Conservation (phyloP, 2,888 invertebrate species). For the Netelia fuscicornis region DNA sequence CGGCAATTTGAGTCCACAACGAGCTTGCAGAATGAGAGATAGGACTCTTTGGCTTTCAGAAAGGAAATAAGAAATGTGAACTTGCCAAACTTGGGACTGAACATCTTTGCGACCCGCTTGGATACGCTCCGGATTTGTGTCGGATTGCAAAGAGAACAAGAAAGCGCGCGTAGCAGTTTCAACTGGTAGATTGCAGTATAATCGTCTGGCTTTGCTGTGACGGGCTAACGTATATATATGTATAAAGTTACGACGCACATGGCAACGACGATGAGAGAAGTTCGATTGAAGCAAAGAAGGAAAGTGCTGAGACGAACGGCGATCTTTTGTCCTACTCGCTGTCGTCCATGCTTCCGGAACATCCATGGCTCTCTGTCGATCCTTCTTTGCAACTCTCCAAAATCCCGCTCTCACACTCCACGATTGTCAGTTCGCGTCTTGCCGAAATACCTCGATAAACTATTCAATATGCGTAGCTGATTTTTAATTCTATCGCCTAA, state of each 20-base stretch:
- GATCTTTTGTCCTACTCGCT: slow-evolving; percentile 62
- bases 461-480: not conserved
- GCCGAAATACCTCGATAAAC: not conserved
- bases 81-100: slow-evolving; percentile 37
- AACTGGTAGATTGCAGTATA: slow-evolving; percentile 77
- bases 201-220: slow-evolving; percentile 72
- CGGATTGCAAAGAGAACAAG: not conserved
- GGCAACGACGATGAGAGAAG: slow-evolving; percentile 54
- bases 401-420: too few species aligned
- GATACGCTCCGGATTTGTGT: not conserved
- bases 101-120: not conserved
- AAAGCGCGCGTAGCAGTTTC: slow-evolving; percentile 32
- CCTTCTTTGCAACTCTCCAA: too few species aligned
- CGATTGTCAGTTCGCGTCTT: not conserved
- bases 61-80: slow-evolving; percentile 50
- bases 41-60: not conserved
- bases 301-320: slow-evolving; percentile 58
- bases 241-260: too few species aligned
- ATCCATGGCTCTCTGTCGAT: not conserved
- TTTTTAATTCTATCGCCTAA: not conserved
- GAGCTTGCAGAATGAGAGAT: slow-evolving; percentile 6
- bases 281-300: slow-evolving; percentile 41
- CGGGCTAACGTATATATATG: too few species aligned
- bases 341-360: slow-evolving; percentile 19
- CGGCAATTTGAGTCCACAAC: slow-evolving; percentile 40